These are phyloP conservation scores for Canis aureus DNA, from an alignment of 2,113 vertebrate species.

Conservation along the genomic window DNA sequence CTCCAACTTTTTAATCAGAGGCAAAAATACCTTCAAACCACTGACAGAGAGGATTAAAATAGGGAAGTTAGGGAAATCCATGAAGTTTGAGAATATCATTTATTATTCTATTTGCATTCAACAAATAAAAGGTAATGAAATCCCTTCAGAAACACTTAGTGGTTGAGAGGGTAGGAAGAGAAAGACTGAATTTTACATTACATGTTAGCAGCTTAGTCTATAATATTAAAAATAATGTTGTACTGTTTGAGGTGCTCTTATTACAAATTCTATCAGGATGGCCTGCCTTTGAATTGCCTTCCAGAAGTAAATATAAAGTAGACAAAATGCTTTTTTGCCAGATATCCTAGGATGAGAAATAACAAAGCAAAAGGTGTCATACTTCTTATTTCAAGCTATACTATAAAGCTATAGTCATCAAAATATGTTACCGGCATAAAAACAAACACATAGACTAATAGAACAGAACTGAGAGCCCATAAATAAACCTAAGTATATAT, in stretches of 20 bases:
- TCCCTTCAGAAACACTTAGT: conserved; percentile 29
- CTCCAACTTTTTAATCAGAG: neutral
- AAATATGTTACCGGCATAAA: neutral
- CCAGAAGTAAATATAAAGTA: conserved; percentile 2
- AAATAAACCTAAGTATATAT: neutral
- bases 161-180: neutral
- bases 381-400: neutral
- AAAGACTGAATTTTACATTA: conserved; percentile 34
- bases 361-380: neutral
- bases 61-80: neutral
- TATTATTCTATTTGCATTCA: conserved; percentile 17
- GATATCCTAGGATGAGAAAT: neutral
- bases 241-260: neutral
- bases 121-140: conserved; percentile 8
- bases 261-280: neutral
- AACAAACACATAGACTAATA: neutral
- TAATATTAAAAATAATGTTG: conserved; percentile 29
- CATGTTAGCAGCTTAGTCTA: conserved; percentile 10
- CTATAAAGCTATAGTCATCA: neutral
- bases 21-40: neutral
- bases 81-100: conserved; percentile 11
- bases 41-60: neutral
- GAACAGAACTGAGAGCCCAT: neutral
- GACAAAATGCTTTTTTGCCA: neutral
- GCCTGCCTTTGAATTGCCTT: neutral